Conservation (phyloP, 2,797 vertebrate species). For the Ibycter americanus region DNA sequence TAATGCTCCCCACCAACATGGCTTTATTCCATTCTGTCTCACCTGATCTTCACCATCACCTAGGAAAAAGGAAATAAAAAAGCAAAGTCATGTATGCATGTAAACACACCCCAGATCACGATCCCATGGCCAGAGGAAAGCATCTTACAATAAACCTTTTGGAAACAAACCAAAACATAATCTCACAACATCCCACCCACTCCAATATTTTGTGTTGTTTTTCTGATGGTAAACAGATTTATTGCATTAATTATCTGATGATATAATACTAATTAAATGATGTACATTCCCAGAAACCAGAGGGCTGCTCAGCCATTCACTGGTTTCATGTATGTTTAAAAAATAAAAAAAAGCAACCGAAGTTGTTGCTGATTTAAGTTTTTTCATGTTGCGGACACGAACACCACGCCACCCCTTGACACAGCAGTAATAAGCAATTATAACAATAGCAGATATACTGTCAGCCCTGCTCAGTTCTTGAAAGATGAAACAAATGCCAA, state of each 20-base stretch:
- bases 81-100: neutral
- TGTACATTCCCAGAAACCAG: neutral
- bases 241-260: neutral
- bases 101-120: neutral
- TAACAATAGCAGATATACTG: neutral
- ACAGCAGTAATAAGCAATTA: neutral
- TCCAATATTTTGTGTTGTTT: neutral
- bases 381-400: neutral
- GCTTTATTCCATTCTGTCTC: neutral
- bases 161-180: neutral
- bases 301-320: neutral
- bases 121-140: neutral
- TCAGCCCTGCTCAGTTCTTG: neutral
- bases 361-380: neutral
- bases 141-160: neutral
- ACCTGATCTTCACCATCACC: neutral
- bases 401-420: neutral
- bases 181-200: neutral
- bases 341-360: neutral
- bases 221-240: neutral
- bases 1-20: neutral
- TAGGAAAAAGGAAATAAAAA: neutral
- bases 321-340: neutral
- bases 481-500: neutral
- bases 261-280: neutral